Evolutionary conservation across 2,888 invertebrate genomes (phyloP).

Genomic region (Cephonodes hylas): DNA sequence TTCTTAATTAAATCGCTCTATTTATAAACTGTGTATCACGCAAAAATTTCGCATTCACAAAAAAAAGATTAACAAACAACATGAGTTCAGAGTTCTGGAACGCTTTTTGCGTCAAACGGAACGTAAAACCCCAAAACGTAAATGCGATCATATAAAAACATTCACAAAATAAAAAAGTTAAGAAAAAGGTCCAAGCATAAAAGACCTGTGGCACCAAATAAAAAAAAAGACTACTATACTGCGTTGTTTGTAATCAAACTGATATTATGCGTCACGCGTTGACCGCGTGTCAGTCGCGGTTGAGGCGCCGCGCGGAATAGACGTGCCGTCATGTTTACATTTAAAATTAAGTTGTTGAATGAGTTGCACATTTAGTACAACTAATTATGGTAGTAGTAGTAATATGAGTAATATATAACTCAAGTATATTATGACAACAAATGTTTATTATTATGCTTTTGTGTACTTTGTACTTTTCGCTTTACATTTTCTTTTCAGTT

Average conservation of each 20-base stretch:
- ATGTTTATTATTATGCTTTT: too few relatives aligned
- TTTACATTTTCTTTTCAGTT: too few relatives aligned
- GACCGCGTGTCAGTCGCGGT: slow-evolving; percentile 8
- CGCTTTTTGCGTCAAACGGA: neutral
- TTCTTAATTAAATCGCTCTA: neutral
- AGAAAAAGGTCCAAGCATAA: neutral
- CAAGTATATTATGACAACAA: too few relatives aligned
- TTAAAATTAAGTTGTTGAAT: neutral
- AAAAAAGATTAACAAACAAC: neutral
- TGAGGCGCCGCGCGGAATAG: neutral
- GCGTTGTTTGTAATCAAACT: slow-evolving; percentile 16
- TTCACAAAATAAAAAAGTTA: neutral
- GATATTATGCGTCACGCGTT: slow-evolving; percentile 15
- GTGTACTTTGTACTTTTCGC: too few relatives aligned
- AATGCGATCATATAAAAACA: neutral
- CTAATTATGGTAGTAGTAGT: neutral
- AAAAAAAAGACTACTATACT: neutral
- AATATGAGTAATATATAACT: neutral
- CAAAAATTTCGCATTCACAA: neutral
- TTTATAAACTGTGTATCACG: neutral
- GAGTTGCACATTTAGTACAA: neutral
- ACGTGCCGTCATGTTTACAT: neutral
- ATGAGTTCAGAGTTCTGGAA: neutral
- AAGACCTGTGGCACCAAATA: neutral
- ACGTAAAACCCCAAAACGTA: neutral